Base-by-base conservation (phyloP, 2,888 invertebrate species). In the Opisthograptis luteolata region DNA sequence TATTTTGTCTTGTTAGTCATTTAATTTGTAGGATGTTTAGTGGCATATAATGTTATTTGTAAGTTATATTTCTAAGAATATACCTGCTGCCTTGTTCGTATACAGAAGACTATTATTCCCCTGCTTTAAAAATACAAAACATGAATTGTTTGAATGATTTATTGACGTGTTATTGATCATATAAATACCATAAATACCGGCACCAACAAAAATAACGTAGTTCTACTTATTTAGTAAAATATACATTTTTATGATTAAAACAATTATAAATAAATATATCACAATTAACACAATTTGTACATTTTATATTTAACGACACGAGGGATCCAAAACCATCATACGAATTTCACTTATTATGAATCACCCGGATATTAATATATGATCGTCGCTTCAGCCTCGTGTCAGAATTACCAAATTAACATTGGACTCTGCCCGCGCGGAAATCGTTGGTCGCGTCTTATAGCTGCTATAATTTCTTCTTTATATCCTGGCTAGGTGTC, bases 241-340 rank as follows among this genome's bases (percentile, higher is more conserved):
- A 58, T 60, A 65, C 55, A 61, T 67, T 67, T 67, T 67, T 51
- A 67, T 57, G 64, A 65, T 62, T 45, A 66, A 73, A 69, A 66
- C 74, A 68, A 74, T 68, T 58, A 68, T 66, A 56, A 60, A 59
- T 62, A 56, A 60, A 59, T 62, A 62, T 83, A 83, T 84, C 83
- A 84, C 81, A 80, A 64, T 62, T 68, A 76, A 77, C 66, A 64
- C 61, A 72, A 70, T 85, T 85, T 85, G 84, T 84, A 84, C 84
- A 78, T 73, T 67, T 52, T 19, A 15, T 19, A 19, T 43, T 43
- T 28, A 22, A 28, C 48, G 27, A 36, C n/a, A n/a, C n/a, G n/a
- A n/a, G n/a, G n/a, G n/a, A n/a, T n/a, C n/a, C n/a, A n/a, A n/a
- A n/a, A n/a, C n/a, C n/a, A n/a, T n/a, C n/a, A n/a, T n/a, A n/a